phyloP scores from a whole-genome alignment of 2,113 vertebrate species.

The Odobenus rosmarus region DNA sequence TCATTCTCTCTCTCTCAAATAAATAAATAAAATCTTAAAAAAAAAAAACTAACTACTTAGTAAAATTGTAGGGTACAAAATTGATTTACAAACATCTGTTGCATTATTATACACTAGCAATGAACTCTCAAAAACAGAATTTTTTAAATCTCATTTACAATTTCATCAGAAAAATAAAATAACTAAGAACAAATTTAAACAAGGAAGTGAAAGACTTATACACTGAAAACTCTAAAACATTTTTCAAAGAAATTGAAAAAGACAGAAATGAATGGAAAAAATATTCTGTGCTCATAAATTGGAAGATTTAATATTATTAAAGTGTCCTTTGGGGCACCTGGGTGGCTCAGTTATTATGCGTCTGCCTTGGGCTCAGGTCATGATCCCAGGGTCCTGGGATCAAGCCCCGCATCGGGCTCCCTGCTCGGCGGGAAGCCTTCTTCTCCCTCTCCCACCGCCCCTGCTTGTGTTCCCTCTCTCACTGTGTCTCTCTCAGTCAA shows the following conservation, averaged over 20 bases:
- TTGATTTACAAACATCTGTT: neutral
- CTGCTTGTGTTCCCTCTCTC: too few relatives aligned
- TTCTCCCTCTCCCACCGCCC: too few relatives aligned
- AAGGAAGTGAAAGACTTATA: neutral
- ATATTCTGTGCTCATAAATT: neutral
- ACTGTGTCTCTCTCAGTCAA: too few relatives aligned
- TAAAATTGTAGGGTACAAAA: neutral
- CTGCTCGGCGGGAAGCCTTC: too few relatives aligned
- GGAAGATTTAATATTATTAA: neutral
- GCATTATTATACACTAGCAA: neutral
- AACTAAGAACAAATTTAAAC: neutral
- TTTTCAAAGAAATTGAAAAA: neutral
- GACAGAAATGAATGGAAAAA: neutral
- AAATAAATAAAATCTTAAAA: too few relatives aligned
- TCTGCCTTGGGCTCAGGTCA: too few relatives aligned
- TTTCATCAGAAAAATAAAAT: neutral
- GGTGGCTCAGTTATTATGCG: too few relatives aligned
- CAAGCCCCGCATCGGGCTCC: too few relatives aligned
- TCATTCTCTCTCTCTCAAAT: too few relatives aligned
- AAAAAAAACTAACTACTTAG: neutral
- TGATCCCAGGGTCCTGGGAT: too few relatives aligned
- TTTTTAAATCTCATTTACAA: neutral
- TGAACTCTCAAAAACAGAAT: neutral
- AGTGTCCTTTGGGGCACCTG: neutral
- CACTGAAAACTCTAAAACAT: neutral